phyloP scores from a whole-genome alignment of 1,140 invertebrate genomes.

The Tetranychus urticae region DNA sequence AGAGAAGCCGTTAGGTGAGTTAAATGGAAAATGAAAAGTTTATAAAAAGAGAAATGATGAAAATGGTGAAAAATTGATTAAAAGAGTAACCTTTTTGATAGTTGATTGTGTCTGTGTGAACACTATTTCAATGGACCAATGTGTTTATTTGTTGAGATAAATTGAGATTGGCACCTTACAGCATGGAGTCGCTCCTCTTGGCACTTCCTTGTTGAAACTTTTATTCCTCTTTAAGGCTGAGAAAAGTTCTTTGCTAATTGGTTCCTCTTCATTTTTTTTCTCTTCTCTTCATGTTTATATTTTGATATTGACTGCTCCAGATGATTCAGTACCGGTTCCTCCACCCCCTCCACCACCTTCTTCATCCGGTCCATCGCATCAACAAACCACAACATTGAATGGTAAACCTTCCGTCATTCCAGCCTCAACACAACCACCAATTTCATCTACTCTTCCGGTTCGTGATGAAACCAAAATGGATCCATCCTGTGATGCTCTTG shows the following conservation, averaged over 20 bases:
- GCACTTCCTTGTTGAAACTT: too few relatives aligned
- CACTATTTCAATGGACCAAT: too few relatives aligned
- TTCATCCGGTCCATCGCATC: not conserved
- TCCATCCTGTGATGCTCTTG: constrained; percentile 54
- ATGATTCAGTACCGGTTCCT: not conserved
- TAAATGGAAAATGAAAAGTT: too few relatives aligned
- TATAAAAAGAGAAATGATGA: too few relatives aligned
- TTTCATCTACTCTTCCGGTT: constrained; percentile 2
- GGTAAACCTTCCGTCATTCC: constrained; percentile 7
- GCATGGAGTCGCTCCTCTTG: too few relatives aligned
- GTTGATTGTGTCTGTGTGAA: too few relatives aligned
- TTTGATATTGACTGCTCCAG: not conserved
- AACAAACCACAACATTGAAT: not conserved
- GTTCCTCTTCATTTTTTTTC: not conserved
- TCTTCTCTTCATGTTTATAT: not conserved
- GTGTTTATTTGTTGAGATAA: too few relatives aligned
- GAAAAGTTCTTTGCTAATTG: not conserved
- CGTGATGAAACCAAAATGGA: constrained; percentile 9
- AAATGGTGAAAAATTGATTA: too few relatives aligned
- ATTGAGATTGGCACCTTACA: too few relatives aligned
- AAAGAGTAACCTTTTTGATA: too few relatives aligned
- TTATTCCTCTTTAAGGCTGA: too few relatives aligned
- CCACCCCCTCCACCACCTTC: not conserved
- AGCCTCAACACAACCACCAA: constrained; percentile 4
- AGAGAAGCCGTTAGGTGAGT: too few relatives aligned